These are phyloP conservation scores for Puma concolor DNA, from an alignment of 2,113 vertebrate species.

Conservation along the genomic window DNA sequence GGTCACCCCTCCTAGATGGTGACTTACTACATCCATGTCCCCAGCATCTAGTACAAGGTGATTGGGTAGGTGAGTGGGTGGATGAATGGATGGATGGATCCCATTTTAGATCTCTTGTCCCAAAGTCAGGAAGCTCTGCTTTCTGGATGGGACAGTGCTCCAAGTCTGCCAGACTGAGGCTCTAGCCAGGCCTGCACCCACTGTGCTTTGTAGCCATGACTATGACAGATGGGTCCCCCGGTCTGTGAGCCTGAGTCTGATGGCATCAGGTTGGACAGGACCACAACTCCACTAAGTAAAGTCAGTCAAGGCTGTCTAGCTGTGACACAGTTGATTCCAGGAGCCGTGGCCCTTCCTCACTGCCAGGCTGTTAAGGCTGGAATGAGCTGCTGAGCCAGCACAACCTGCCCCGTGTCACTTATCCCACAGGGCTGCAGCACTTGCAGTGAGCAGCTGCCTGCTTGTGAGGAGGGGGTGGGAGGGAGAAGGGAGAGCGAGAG, in stretches of 20 bases:
- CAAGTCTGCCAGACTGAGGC: not conserved
- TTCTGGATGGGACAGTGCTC: not conserved
- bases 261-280: slow-evolving; percentile 42
- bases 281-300: slow-evolving; percentile 12
- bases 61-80: not conserved
- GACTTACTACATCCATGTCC: not conserved
- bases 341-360: not conserved
- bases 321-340: slow-evolving; percentile 39
- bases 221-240: not conserved
- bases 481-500: not conserved
- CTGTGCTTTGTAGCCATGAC: not conserved
- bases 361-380: not conserved
- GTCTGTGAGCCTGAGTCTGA: not conserved
- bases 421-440: slow-evolving; percentile 66
- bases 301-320: not conserved
- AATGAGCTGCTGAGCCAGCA: slow-evolving; percentile 59
- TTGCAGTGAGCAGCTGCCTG: slow-evolving; percentile 33
- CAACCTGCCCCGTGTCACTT: slow-evolving; percentile 58
- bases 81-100: not conserved
- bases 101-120: slow-evolving; percentile 31
- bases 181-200: not conserved
- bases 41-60: not conserved
- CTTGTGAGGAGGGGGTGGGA: not conserved
- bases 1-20: not conserved
- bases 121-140: slow-evolving; percentile 39